Conservation (phyloP, 2,797 vertebrate genomes). For the Remorina albescens region DNA sequence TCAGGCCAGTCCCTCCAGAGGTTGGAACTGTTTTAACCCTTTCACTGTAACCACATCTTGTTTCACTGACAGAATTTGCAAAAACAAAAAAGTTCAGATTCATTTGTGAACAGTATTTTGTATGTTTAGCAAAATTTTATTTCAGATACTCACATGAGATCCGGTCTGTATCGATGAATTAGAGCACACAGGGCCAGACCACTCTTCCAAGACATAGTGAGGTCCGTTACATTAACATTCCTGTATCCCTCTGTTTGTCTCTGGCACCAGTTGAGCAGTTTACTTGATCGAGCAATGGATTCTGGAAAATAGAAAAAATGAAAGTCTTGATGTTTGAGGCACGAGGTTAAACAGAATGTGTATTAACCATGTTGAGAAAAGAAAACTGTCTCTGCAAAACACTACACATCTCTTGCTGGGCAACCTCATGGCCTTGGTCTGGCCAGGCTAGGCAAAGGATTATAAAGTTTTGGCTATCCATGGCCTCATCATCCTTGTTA, state of each 20-base stretch:
- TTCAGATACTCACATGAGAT: slow-evolving; percentile 93
- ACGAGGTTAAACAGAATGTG: slow-evolving; percentile 18
- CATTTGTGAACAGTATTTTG: neutral
- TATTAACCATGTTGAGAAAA: slow-evolving; percentile 26
- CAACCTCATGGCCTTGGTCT: slow-evolving; percentile 41
- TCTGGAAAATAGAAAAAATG: slow-evolving; percentile 80
- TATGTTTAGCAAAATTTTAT: neutral
- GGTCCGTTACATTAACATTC: slow-evolving; percentile 92
- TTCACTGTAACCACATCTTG: slow-evolving; percentile 5
- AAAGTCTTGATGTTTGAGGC: slow-evolving; percentile 22
- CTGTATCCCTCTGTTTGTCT: slow-evolving; percentile 95
- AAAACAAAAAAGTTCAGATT: neutral
- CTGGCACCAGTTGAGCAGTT: slow-evolving; percentile 97
- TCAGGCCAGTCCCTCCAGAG: slow-evolving; percentile 24
- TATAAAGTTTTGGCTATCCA: slow-evolving; percentile 33
- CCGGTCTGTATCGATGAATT: slow-evolving; percentile 95
- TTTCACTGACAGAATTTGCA: neutral
- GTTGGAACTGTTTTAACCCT: slow-evolving; percentile 31
- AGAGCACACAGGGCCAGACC: slow-evolving; percentile 96
- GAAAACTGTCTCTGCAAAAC: slow-evolving; percentile 33
- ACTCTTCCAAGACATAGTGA: slow-evolving; percentile 98
- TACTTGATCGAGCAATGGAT: slow-evolving; percentile 95
- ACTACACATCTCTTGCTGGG: slow-evolving; percentile 30
- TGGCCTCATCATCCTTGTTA: slow-evolving; percentile 60
- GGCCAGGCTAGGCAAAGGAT: slow-evolving; percentile 15